These are phyloP conservation scores for Meloidogyne hapla DNA, from an alignment of 1,140 invertebrate genomes.

Conservation along the genomic window DNA sequence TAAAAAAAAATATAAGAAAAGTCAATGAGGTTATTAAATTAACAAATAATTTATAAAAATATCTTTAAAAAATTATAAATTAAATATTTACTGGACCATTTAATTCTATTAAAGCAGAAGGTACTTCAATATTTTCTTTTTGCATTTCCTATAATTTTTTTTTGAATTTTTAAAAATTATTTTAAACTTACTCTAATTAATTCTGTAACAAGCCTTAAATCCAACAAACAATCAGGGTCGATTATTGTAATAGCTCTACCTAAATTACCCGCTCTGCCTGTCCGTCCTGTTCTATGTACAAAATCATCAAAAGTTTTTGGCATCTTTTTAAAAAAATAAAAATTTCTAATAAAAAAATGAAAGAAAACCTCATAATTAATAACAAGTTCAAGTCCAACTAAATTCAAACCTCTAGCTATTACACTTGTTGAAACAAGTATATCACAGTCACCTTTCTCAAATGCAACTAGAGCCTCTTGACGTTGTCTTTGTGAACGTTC, in stretches of 20 bases:
- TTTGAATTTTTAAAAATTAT: not conserved
- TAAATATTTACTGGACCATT: not conserved
- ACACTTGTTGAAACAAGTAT: slow-evolving; percentile 32
- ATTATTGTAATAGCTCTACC: slow-evolving; percentile 95
- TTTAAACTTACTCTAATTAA: not conserved
- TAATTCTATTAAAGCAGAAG: not conserved
- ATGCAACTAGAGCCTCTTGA: slow-evolving; percentile 25
- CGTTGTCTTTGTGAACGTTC: slow-evolving; percentile 31
- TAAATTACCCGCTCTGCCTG: slow-evolving; percentile 71
- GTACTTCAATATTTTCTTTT: not conserved
- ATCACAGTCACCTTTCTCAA: slow-evolving; percentile 31
- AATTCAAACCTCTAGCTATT: slow-evolving; percentile 26
- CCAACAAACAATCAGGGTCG: slow-evolving; percentile 84
- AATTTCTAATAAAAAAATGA: not conserved
- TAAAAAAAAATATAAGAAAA: no score
- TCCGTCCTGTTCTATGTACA: slow-evolving; percentile 93
- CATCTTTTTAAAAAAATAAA: slow-evolving; percentile 10
- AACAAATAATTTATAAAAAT: no score
- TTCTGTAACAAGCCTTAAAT: slow-evolving; percentile 11
- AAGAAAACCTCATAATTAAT: slow-evolving; percentile 23
- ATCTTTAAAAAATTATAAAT: not conserved
- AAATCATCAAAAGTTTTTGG: slow-evolving; percentile 71
- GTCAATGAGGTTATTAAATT: no score
- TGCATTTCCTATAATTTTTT: not conserved
- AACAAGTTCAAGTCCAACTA: slow-evolving; percentile 1